These are phyloP conservation scores for Hemibagrus guttatus DNA, from an alignment of 2,797 vertebrate species.

Conservation along the genomic window DNA sequence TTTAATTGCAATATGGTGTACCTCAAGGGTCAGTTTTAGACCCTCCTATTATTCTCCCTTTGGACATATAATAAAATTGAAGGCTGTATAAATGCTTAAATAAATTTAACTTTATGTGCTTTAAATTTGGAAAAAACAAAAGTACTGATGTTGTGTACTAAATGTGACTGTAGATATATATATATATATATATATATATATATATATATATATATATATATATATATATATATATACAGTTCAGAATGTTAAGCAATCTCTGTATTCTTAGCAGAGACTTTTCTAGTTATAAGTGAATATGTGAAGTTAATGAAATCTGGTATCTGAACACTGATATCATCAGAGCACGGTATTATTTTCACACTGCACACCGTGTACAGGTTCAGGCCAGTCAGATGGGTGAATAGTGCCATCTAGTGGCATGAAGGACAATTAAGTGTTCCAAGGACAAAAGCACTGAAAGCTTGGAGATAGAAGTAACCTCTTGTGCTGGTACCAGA, in stretches of 20 bases:
- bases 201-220: too few species aligned
- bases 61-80: neutral
- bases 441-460: too few species aligned
- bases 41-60: neutral
- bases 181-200: too few species aligned
- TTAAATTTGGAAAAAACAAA: neutral
- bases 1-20: neutral
- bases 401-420: constrained; percentile 9
- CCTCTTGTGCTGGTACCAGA: neutral
- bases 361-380: neutral
- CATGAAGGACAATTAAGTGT: neutral
- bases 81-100: neutral
- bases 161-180: neutral
- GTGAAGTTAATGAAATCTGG: neutral
- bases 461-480: neutral
- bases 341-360: neutral
- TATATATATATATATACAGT: too few species aligned
- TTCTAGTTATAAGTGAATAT: neutral
- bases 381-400: neutral
- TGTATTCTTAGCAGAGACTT: neutral
- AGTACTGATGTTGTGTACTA: neutral
- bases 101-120: neutral
- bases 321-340: neutral
- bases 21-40: neutral
- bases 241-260: neutral